Evolutionary conservation across 2,888 invertebrate genomes (phyloP).

Genomic region (Drosophila prostipennis): DNA sequence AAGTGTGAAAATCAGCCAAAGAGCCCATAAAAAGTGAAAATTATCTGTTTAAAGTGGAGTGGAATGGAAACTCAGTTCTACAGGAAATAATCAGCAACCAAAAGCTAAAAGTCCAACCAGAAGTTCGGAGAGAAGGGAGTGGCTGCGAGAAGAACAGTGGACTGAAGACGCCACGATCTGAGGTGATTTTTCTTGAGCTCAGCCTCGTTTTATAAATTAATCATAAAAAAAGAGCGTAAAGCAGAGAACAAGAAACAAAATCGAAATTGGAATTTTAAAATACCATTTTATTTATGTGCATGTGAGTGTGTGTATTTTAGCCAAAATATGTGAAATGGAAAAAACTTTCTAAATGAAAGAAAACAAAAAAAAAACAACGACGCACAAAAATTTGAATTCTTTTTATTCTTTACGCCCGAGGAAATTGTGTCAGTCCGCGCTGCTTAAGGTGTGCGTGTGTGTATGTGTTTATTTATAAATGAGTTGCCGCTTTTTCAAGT

Average conservation of each 20-base stretch:
- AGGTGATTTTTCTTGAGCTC: slow-evolving; percentile 62
- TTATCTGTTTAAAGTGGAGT: slow-evolving; percentile 57
- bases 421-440: slow-evolving; percentile 77
- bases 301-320: slow-evolving; percentile 47
- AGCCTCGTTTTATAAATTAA: slow-evolving; percentile 64
- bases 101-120: background rate
- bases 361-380: slow-evolving; percentile 30
- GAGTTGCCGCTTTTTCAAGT: slow-evolving; percentile 48
- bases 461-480: slow-evolving; percentile 21
- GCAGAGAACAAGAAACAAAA: slow-evolving; percentile 46
- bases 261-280: slow-evolving; percentile 73
- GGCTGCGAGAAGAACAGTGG: slow-evolving; percentile 17
- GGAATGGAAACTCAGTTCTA: slow-evolving; percentile 28
- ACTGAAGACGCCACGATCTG: slow-evolving; percentile 24
- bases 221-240: slow-evolving; percentile 47
- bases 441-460: slow-evolving; percentile 49
- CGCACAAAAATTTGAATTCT: slow-evolving; percentile 74
- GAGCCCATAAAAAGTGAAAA: slow-evolving; percentile 70
- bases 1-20: slow-evolving; percentile 67
- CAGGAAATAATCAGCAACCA: slow-evolving; percentile 41
- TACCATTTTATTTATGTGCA: slow-evolving; percentile 37
- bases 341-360: slow-evolving; percentile 73
- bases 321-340: slow-evolving; percentile 78
- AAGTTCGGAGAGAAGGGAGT: slow-evolving; percentile 20
- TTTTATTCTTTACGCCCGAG: slow-evolving; percentile 77